Percentiles rank a stretch among this genome's conserved stretches.
These are phyloP conservation scores for Odocoileus virginianus DNA, from an alignment of 2,113 vertebrate species.

Conservation along the genomic window DNA sequence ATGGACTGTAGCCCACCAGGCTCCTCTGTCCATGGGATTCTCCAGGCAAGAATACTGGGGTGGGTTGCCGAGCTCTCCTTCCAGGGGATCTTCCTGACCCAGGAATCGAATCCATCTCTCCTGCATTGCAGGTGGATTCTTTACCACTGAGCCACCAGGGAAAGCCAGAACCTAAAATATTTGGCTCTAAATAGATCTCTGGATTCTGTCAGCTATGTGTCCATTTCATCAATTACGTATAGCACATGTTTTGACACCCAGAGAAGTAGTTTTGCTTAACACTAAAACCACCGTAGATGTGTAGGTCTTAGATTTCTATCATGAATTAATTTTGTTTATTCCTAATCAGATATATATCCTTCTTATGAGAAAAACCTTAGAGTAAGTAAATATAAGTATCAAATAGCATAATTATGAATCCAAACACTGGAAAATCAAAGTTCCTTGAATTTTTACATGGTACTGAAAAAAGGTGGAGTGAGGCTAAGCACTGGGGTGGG, in stretches of 20 bases:
- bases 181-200: background rate
- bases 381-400: background rate
- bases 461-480: background rate
- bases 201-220: background rate
- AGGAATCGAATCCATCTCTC: background rate
- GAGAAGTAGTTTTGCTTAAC: background rate
- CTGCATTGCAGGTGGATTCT: background rate
- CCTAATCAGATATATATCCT: background rate
- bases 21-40: background rate
- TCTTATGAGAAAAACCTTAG: background rate
- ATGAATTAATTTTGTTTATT: background rate
- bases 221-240: background rate
- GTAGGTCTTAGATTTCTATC: background rate
- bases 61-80: background rate
- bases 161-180: background rate
- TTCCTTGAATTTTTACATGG: background rate
- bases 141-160: background rate
- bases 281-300: background rate
- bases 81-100: background rate
- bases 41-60: background rate
- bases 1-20: accelerated
- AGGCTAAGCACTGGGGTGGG: background rate
- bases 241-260: background rate
- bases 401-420: background rate
- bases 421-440: slow-evolving; percentile 27